Conservation (phyloP, 2,888 invertebrate genomes). For the Pheosia gnoma region DNA sequence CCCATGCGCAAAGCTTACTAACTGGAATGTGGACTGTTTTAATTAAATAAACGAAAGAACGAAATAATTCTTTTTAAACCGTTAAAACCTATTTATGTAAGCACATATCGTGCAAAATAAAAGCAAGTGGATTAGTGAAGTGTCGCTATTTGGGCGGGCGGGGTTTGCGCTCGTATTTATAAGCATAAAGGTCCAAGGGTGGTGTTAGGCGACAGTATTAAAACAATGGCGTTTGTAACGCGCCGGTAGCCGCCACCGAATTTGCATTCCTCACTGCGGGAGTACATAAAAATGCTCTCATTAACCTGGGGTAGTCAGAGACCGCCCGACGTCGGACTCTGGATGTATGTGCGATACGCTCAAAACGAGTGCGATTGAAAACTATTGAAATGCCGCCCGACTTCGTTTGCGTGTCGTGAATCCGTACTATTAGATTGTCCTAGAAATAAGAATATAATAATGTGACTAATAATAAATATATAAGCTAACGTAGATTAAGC, state of each 20-base stretch:
- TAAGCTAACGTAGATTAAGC: too few relatives aligned
- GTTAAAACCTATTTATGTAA: conserved; percentile 30
- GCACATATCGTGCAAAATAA: conserved; percentile 37
- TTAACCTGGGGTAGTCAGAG: conserved; percentile 78
- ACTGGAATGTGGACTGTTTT: neutral
- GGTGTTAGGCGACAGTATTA: conserved; percentile 68
- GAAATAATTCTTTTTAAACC: conserved; percentile 5
- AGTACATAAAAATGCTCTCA: conserved; percentile 81
- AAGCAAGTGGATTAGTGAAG: conserved; percentile 67
- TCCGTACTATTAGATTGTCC: too few relatives aligned
- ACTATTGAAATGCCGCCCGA: conserved; percentile 30
- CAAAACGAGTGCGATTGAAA: conserved; percentile 18
- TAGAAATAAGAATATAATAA: too few relatives aligned
- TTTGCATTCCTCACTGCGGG: conserved; percentile 83
- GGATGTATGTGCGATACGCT: conserved; percentile 19
- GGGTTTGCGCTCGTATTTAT: conserved; percentile 69
- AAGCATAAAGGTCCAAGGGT: conserved; percentile 68
- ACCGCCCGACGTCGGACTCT: conserved; percentile 46
- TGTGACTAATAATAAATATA: too few relatives aligned
- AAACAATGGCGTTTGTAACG: conserved; percentile 75
- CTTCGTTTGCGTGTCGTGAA: neutral
- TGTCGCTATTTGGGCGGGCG: conserved; percentile 49
- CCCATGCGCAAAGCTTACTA: neutral
- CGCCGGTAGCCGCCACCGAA: conserved; percentile 73
- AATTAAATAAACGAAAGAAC: conserved; percentile 10